A percentile compares a stretch with the other conserved stretches of the same genome.
Evolutionary conservation across 2,797 vertebrate genomes (phyloP).

Genomic region (Characodon lateralis): DNA sequence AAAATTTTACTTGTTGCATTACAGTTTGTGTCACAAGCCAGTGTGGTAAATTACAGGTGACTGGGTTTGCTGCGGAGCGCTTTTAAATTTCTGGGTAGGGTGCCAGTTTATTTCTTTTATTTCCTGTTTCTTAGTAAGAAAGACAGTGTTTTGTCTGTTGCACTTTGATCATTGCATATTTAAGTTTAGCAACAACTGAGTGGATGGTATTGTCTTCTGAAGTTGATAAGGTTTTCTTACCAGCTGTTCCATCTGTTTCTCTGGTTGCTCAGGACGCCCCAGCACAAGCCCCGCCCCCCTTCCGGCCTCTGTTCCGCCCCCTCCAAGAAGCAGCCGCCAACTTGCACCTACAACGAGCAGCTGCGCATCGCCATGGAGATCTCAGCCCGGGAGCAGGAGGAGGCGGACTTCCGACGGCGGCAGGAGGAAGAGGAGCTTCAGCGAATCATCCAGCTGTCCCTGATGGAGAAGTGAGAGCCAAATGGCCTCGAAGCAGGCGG

Average conservation of each 20-base stretch:
- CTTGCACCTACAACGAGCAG: constrained; percentile 89
- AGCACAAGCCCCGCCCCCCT: constrained; percentile 80
- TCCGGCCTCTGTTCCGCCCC: constrained; percentile 75
- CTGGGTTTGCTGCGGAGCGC: not conserved
- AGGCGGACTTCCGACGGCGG: constrained; percentile 84
- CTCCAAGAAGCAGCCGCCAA: constrained; percentile 74
- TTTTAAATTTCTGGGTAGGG: too few relatives aligned
- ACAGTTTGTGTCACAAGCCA: too few relatives aligned
- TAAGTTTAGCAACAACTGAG: too few relatives aligned
- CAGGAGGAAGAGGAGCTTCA: constrained; percentile 93
- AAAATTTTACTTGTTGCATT: too few relatives aligned
- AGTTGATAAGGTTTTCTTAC: not conserved
- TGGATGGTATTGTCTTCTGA: not conserved
- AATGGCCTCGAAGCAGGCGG: constrained; percentile 4
- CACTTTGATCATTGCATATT: not conserved
- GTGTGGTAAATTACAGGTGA: too few relatives aligned
- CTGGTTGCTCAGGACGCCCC: constrained; percentile 83
- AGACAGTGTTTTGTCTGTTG: not conserved
- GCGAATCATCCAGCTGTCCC: constrained; percentile 93
- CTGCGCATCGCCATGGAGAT: constrained; percentile 94
- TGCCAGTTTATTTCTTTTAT: not conserved
- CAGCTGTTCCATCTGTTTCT: not conserved
- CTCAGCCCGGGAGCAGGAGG: constrained; percentile 91
- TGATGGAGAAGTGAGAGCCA: constrained; percentile 88
- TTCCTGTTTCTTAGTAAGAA: too few relatives aligned